These are phyloP conservation scores for Meriones unguiculatus DNA, from an alignment of 2,113 vertebrate species.

Conservation along the genomic window DNA sequence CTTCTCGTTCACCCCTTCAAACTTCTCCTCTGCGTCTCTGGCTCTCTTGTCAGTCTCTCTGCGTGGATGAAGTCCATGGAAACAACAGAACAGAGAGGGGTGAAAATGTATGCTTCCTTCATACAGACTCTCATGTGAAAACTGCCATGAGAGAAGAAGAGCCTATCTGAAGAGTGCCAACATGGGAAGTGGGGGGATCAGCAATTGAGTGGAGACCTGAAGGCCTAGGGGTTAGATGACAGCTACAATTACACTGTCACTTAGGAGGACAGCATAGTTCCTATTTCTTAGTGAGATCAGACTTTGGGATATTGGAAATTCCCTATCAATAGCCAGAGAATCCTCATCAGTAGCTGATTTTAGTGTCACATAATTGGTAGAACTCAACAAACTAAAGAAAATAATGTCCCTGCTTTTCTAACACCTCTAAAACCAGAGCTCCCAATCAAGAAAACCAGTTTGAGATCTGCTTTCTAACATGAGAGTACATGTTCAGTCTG, in stretches of 20 bases:
- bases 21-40: slow-evolving; percentile 87
- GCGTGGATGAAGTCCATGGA: slow-evolving; percentile 65
- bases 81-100: slow-evolving; percentile 54
- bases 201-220: background rate
- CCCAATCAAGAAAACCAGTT: background rate
- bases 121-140: background rate
- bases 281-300: slow-evolving; percentile 3
- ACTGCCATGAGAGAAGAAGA: background rate
- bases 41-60: slow-evolving; percentile 87
- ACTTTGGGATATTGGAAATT: slow-evolving; percentile 6
- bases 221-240: background rate
- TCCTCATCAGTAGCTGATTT: background rate
- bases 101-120: background rate
- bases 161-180: background rate
- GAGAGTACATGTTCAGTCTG: background rate
- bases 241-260: background rate
- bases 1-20: slow-evolving; percentile 88
- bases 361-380: slow-evolving; percentile 26
- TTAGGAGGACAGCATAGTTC: background rate
- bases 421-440: slow-evolving; percentile 42
- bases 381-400: slow-evolving; percentile 35
- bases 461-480: no score
- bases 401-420: background rate
- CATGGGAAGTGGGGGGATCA: background rate
- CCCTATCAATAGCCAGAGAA: slow-evolving; percentile 17